phyloP scores from a whole-genome alignment of 2,888 invertebrate species.

The Strigamia maritima region DNA sequence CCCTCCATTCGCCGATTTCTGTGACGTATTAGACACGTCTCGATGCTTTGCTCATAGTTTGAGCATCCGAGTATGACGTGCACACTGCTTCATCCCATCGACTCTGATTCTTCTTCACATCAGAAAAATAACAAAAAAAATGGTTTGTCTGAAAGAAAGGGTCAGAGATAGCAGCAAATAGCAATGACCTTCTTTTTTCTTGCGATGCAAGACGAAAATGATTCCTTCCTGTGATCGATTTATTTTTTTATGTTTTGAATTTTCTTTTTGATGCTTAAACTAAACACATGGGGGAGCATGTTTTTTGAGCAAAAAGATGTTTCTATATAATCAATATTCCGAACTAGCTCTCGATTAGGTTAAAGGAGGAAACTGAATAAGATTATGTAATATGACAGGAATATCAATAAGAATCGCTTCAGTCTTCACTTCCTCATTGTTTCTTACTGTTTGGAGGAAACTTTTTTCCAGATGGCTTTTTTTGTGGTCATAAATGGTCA shows the following conservation, averaged over 20 bases:
- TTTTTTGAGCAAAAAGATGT: background rate
- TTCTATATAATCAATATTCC: constrained; percentile 14
- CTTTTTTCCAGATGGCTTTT: too few species aligned
- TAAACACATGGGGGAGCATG: background rate
- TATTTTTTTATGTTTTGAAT: background rate
- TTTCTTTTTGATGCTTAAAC: background rate
- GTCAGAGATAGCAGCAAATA: constrained; percentile 24
- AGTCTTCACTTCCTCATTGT: background rate
- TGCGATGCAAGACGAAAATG: constrained; percentile 8
- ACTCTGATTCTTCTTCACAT: background rate
- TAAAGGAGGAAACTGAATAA: constrained; percentile 25
- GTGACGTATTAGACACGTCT: constrained; percentile 34
- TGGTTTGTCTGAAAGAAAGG: background rate
- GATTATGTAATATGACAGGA: constrained; percentile 20
- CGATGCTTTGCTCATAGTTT: constrained; percentile 25
- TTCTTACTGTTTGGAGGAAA: background rate
- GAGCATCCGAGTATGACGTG: constrained; percentile 17
- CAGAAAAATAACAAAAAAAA: background rate
- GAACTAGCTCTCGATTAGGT: constrained; percentile 30
- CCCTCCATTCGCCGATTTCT: constrained; percentile 18
- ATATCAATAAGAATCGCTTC: background rate
- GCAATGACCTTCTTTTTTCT: constrained; percentile 11
- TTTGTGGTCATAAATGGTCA: too few species aligned
- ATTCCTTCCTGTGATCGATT: constrained; percentile 18
- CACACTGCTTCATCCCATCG: background rate